Percentiles rank a stretch among this genome's conserved stretches.
These are phyloP conservation scores for Neodiprion virginianus DNA, from an alignment of 1,140 invertebrate species.

Conservation along the genomic window DNA sequence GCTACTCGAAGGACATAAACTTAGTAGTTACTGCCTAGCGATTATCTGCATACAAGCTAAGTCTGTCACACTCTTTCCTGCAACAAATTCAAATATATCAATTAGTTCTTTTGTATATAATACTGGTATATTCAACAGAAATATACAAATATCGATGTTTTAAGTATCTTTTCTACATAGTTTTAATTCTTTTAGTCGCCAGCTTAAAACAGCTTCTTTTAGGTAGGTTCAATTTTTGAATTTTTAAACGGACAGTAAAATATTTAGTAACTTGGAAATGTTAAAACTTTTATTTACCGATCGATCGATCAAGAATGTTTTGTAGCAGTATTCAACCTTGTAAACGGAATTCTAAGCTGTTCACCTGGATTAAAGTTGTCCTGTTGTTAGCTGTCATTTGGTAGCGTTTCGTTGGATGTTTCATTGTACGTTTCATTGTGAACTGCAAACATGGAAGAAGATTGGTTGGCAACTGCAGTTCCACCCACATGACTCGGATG, in stretches of 20 bases:
- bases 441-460: conserved; percentile 36
- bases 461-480: conserved; percentile 43
- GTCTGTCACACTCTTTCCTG: conserved; percentile 21
- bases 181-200: no score
- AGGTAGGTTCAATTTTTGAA: no score
- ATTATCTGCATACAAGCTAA: conserved; percentile 34
- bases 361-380: conserved; percentile 16
- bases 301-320: no score
- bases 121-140: no score
- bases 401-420: conserved; percentile 44
- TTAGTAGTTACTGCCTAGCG: conserved; percentile 32
- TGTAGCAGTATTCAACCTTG: no score
- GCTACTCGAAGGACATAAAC: conserved; percentile 31
- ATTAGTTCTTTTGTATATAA: no score
- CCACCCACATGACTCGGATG: conserved; percentile 49
- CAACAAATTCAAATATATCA: neutral
- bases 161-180: no score
- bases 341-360: neutral
- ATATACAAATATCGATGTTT: no score
- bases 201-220: no score
- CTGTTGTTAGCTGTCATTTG: conserved; percentile 58
- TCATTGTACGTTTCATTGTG: conserved; percentile 50
- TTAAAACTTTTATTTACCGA: no score
- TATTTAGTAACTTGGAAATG: no score
- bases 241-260: no score